These are phyloP conservation scores for Tiliqua scincoides DNA, from an alignment of 2,113 vertebrate genomes.

Conservation along the genomic window DNA sequence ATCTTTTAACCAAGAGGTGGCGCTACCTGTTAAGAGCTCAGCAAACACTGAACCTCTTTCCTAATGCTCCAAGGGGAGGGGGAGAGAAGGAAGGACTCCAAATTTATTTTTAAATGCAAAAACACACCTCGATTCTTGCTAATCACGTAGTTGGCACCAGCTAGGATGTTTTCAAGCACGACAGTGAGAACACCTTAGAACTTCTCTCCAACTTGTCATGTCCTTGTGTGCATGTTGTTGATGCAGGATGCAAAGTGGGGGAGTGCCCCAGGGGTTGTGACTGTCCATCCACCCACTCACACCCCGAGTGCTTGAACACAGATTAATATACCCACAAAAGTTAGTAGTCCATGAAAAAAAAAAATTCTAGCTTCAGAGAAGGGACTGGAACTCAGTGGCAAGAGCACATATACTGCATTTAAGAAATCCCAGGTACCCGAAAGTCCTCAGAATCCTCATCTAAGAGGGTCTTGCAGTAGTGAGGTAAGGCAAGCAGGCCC, in stretches of 20 bases:
- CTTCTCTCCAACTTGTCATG: neutral
- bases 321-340: too few species aligned
- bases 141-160: slow-evolving; percentile 58
- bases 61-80: neutral
- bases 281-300: neutral
- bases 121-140: slow-evolving; percentile 56
- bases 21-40: slow-evolving; percentile 11
- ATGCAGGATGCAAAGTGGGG: neutral
- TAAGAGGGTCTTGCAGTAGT: too few species aligned
- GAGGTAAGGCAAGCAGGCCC: too few species aligned
- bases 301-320: too few species aligned
- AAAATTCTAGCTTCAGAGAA: too few species aligned
- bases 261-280: neutral
- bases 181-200: too few species aligned
- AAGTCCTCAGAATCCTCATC: too few species aligned
- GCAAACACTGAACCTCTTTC: neutral
- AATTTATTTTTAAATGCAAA: slow-evolving; percentile 46
- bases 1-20: slow-evolving; percentile 43
- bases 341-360: too few species aligned
- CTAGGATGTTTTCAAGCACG: slow-evolving; percentile 39
- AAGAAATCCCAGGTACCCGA: too few species aligned
- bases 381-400: too few species aligned
- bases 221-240: neutral
- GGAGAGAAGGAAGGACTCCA: slow-evolving; percentile 27
- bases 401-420: too few species aligned